A percentile compares a stretch with the other conserved stretches of the same genome.
Evolutionary conservation across 2,888 invertebrate genomes (phyloP).

Genomic region (Neria commutata): DNA sequence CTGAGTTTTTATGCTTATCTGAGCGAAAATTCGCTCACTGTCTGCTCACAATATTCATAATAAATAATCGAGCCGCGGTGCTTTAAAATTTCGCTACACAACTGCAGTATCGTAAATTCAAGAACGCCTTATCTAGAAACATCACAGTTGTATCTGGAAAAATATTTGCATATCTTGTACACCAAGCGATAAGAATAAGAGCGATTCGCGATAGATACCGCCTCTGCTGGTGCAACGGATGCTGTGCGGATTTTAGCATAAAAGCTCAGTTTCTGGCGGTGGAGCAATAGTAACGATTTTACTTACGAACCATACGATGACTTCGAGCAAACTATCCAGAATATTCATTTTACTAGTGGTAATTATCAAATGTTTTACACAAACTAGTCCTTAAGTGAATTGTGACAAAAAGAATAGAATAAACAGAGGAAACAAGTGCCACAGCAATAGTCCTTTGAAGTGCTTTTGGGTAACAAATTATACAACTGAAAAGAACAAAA

Average conservation of each 20-base stretch:
- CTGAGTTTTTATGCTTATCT: too few relatives aligned
- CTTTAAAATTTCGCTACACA: conserved; percentile 13
- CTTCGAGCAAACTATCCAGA: conserved; percentile 55
- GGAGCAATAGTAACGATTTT: conserved; percentile 56
- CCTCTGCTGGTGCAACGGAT: conserved; percentile 27
- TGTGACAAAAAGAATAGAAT: too few relatives aligned
- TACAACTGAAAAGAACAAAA: conserved; percentile 5
- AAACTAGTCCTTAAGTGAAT: not conserved
- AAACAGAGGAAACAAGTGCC: too few relatives aligned
- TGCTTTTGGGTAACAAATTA: too few relatives aligned
- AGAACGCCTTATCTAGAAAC: conserved; percentile 32
- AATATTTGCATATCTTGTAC: conserved; percentile 38
- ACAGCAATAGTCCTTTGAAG: too few relatives aligned
- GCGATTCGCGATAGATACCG: conserved; percentile 13
- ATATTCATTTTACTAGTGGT: conserved; percentile 56
- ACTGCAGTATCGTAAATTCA: conserved; percentile 53
- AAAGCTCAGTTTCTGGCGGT: conserved; percentile 37
- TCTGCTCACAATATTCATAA: too few relatives aligned
- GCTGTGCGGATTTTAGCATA: conserved; percentile 45
- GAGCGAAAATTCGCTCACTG: too few relatives aligned
- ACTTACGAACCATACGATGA: conserved; percentile 57
- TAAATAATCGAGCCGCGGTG: too few relatives aligned
- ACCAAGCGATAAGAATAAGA: conserved; percentile 28
- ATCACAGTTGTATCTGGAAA: conserved; percentile 26
- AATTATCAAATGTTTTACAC: conserved; percentile 45